Percentiles rank a stretch among this genome's conserved stretches.
phyloP scores from a whole-genome alignment of 2,797 vertebrate genomes.

The Enteromius radiatus region DNA sequence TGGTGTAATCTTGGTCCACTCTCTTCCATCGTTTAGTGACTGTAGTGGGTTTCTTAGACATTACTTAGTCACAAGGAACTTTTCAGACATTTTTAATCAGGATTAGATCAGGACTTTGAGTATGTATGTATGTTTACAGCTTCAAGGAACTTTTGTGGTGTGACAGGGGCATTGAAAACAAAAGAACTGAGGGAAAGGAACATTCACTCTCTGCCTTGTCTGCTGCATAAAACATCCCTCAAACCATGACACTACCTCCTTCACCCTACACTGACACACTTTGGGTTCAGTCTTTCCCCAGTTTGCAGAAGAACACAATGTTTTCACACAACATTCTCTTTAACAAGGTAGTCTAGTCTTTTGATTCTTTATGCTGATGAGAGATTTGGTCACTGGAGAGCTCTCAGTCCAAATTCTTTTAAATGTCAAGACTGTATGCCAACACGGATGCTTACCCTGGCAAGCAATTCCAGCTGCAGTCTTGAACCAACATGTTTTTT shows the following conservation, averaged over 20 bases:
- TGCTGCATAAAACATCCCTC: too few relatives aligned
- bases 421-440: neutral
- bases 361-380: neutral
- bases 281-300: too few relatives aligned
- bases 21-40: neutral
- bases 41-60: neutral
- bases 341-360: too few relatives aligned
- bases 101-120: neutral
- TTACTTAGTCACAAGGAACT: neutral
- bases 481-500: neutral
- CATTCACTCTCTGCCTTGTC: too few relatives aligned
- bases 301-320: too few relatives aligned
- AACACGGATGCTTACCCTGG: neutral
- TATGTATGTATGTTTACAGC: neutral
- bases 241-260: too few relatives aligned
- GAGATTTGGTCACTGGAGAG: neutral
- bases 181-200: too few relatives aligned
- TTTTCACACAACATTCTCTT: too few relatives aligned
- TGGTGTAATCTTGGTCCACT: neutral
- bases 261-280: too few relatives aligned
- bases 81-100: neutral
- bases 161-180: neutral
- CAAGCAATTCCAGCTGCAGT: neutral
- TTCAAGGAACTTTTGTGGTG: neutral
- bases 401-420: neutral